phyloP scores from a whole-genome alignment of 2,797 vertebrate genomes.

The Melanotaenia boesemani region DNA sequence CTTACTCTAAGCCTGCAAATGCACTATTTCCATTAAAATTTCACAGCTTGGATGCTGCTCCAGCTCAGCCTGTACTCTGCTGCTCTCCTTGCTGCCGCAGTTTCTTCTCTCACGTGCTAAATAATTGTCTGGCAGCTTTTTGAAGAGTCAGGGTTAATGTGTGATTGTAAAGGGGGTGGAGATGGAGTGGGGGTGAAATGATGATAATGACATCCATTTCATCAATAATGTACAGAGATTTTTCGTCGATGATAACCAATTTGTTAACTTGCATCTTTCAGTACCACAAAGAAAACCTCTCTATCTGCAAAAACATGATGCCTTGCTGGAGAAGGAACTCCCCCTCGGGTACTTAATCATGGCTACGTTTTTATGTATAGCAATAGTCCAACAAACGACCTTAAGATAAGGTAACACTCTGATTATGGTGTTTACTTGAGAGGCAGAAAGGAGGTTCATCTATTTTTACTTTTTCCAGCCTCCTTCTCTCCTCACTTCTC shows the following conservation, averaged over 20 bases:
- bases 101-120: conserved; percentile 1
- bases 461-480: background rate
- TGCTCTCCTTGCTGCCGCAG: background rate
- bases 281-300: background rate
- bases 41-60: background rate
- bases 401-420: background rate
- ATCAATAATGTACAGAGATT: background rate
- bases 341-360: background rate
- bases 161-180: background rate
- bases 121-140: background rate
- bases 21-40: conserved; percentile 2
- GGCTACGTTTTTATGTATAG: background rate
- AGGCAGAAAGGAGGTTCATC: background rate
- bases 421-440: background rate
- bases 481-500: background rate
- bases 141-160: background rate
- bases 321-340: background rate
- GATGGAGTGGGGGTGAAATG: background rate
- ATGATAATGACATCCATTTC: background rate
- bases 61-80: background rate
- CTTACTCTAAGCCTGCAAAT: background rate
- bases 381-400: background rate
- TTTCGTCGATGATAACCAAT: background rate
- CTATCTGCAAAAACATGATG: background rate
- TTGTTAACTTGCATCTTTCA: background rate